Evolutionary conservation across 2,797 vertebrate species (phyloP), one percentile per base, ranked within the genome.

Genomic region (Muraenolepis orangiensis): DNA sequence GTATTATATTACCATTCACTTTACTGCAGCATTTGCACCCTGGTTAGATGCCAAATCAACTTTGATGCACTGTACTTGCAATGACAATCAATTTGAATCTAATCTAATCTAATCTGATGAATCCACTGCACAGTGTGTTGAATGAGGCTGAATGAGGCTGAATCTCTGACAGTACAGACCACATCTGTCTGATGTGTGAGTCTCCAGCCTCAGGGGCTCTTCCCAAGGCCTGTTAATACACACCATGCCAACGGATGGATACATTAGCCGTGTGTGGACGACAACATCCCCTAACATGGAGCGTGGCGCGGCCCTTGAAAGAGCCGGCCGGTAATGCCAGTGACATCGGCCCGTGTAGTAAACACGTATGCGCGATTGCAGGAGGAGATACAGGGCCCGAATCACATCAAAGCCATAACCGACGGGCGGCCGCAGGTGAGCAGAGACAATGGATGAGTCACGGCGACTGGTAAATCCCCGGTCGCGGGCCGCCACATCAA

Each of bases 131-230:
- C 87, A 90, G 87, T 90, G 84, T 85, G 80, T 86, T 89, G 82
- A 88, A 90, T 89, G 76, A 84, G 90, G 89, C 86, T 86, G 91
- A n/a, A 57, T n/a, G 76, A 84, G 90, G 89, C 86, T 86, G 91
- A n/a, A 57, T n/a, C 20, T n/a, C 46, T 57, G 46, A 57, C 20
- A 23, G 5, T 87, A 76, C 88, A 85, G 80, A 86, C 85, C 87
- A 79, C 81, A 75, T 79, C 69, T 72, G 82, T 69, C 31, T 81
- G 79, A 84, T 85, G 78, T 78, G 81, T 86, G 86, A 80, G 80
- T 26, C 70, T 7, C 38, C 70, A 77, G 82, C 72, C 75, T 80
- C 81, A 76, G 71, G 71, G 69, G 28, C 73, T 75, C 81, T 85
- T 8, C 75, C 77, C 72, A 75, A 72, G 16, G 80, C 81, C 1